Percentiles rank a stretch among this genome's conserved stretches.
phyloP scores from a whole-genome alignment of 2,888 invertebrate species.

The Eutolmus rufibarbis region DNA sequence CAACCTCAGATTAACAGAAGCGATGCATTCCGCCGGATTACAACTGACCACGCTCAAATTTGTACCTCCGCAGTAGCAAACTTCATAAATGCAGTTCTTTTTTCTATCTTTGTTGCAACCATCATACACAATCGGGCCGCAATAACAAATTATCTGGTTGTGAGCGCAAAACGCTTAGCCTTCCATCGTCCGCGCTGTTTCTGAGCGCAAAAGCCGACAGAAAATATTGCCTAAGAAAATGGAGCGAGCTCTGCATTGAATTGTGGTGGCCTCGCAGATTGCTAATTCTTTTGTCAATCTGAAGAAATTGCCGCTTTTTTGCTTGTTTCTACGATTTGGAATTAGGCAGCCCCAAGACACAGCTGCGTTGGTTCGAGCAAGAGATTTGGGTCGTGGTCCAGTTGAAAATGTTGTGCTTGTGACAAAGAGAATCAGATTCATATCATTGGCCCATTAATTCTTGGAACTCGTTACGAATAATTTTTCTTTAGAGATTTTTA shows the following conservation, averaged over 20 bases:
- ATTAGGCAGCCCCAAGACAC: background rate
- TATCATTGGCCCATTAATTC: background rate
- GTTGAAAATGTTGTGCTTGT: background rate
- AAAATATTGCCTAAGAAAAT: background rate
- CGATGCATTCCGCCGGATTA: background rate
- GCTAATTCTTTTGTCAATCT: background rate
- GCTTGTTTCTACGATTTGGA: background rate
- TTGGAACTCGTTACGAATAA: background rate
- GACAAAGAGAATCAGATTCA: background rate
- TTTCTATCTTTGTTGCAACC: background rate
- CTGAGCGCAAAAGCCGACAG: background rate
- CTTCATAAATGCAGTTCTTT: background rate
- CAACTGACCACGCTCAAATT: background rate
- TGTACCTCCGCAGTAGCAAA: background rate
- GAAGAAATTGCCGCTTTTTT: background rate
- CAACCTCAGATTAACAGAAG: background rate
- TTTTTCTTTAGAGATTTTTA: background rate
- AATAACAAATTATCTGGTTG: background rate
- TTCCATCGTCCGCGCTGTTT: background rate
- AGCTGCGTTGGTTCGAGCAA: background rate
- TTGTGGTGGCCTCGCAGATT: background rate
- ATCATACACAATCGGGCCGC: background rate
- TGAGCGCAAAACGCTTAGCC: background rate
- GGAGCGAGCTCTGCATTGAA: background rate
- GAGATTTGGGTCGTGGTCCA: background rate